phyloP scores from a whole-genome alignment of 2,888 invertebrate species.

The Pyrgus malvae region DNA sequence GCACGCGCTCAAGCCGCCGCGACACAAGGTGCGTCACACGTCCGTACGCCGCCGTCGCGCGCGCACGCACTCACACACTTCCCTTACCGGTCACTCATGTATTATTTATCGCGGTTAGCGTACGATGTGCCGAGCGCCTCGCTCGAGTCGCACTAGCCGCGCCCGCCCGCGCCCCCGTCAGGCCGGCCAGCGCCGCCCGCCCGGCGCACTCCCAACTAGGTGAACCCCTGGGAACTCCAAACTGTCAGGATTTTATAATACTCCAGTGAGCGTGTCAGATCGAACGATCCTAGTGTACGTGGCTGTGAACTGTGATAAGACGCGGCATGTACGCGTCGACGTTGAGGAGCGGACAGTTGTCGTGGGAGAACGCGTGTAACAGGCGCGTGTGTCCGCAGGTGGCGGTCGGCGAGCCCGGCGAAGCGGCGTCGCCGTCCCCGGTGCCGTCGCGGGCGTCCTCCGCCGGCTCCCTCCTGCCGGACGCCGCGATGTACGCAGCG shows the following conservation, averaged over 20 bases:
- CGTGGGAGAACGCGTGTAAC: conserved; percentile 85
- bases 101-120: conserved; percentile 81
- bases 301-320: conserved; percentile 75
- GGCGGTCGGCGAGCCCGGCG: conserved; percentile 80
- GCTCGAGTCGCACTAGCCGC: conserved; percentile 82
- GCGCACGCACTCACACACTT: conserved; percentile 79
- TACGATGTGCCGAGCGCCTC: conserved; percentile 80
- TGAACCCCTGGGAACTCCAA: conserved; percentile 62
- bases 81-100: conserved; percentile 80
- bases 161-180: conserved; percentile 82
- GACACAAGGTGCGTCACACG: conserved; percentile 85
- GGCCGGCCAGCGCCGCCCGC: conserved; percentile 82
- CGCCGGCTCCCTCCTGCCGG: conserved; percentile 81
- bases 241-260: conserved; percentile 49
- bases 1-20: conserved; percentile 84
- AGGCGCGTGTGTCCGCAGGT: conserved; percentile 84
- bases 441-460: conserved; percentile 84
- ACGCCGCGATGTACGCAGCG: conserved; percentile 85
- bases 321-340: conserved; percentile 83
- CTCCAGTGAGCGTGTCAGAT: conserved; percentile 64
- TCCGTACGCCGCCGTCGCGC: conserved; percentile 78
- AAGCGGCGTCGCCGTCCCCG: conserved; percentile 84
- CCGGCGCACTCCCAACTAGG: conserved; percentile 80
- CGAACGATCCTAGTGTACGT: conserved; percentile 68
- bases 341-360: conserved; percentile 81